A percentile compares a stretch with the other conserved stretches of the same genome.
These are phyloP conservation scores for Scomber scombrus DNA, from an alignment of 2,113 vertebrate genomes.

Conservation along the genomic window DNA sequence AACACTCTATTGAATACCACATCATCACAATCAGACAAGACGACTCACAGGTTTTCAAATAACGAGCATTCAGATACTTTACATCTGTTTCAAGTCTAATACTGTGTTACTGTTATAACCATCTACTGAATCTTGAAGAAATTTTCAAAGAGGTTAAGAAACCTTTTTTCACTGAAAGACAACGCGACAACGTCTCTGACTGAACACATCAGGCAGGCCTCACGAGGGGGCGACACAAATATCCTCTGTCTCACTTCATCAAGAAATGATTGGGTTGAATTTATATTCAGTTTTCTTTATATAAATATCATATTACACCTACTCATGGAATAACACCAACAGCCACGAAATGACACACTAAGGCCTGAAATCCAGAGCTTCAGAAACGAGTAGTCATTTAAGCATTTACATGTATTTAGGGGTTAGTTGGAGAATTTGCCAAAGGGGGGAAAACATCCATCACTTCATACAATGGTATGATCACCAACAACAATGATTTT, in stretches of 20 bases:
- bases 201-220: conserved; percentile 26
- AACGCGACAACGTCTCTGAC: conserved; percentile 13
- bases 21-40: conserved; percentile 77
- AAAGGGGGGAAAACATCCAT: conserved; percentile 67
- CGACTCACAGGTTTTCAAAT: conserved; percentile 77
- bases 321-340: conserved; percentile 77
- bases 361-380: conserved; percentile 65
- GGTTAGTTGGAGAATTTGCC: conserved; percentile 61
- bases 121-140: conserved; percentile 56
- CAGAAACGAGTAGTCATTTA: conserved; percentile 66
- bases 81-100: conserved; percentile 78
- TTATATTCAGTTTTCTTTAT: conserved; percentile 60
- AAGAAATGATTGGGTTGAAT: conserved; percentile 59
- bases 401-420: conserved; percentile 60
- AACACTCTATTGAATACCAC: conserved; percentile 69
- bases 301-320: conserved; percentile 71
- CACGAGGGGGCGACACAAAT: conserved; percentile 20
- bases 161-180: conserved; percentile 28
- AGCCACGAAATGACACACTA: conserved; percentile 71
- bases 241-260: conserved; percentile 37
- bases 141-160: conserved; percentile 43
- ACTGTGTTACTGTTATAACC: conserved; percentile 70
- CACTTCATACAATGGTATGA: conserved; percentile 67
- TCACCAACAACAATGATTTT: conserved; percentile 71
- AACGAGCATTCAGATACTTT: conserved; percentile 74